Evolutionary conservation across 2,113 vertebrate genomes (phyloP), one percentile per base, ranked within the genome.

Genomic region (Camelus bactrianus): DNA sequence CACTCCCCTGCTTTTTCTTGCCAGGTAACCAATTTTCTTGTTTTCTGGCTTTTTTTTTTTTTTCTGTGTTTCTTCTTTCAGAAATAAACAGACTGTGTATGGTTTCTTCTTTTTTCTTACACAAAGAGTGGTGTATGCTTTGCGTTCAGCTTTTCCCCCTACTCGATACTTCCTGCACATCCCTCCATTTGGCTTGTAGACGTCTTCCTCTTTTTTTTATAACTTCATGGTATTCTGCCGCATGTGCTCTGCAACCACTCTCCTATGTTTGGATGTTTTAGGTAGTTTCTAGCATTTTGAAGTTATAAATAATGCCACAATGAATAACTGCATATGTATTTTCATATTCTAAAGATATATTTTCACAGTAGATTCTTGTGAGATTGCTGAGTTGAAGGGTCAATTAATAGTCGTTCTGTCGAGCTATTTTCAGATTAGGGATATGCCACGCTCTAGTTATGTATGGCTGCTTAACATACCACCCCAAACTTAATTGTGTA

Each of bases 81-180:
- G 1, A 48, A 87, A 79, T 79, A 82, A 50, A 81, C 15, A 73
- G 35, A 70, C 19, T 88, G 24, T 7, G 1, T 65, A 80, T 83
- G 28, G 84, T 94, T 64, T 84, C n/a, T 83, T 90, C 30, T 58
- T 69, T 46, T 64, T 62, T 54, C 38, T 83, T 93, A 75, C 48
- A 79, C 13, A 54, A 50, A 87, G 89, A 17, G 42, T 82, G 20
- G 26, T 70, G 8, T 89, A 8, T 30, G 35, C 22, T 54, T 46
- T 79, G 50, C 8, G 30, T 24, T 69, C 62, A 76, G 32, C 54
- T 65, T 69, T 77, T 92, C 9, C 12, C 28, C 54, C 50, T 35
- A 1, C 35, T 52, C 82, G 30, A 42, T 67, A 1, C 58, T 42
- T 42, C 65, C 86, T 95, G 50, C 38, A 82, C 32, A 72, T 52